Evolutionary conservation across 1,140 invertebrate species (phyloP).

Genomic region (Conus ventricosus): DNA sequence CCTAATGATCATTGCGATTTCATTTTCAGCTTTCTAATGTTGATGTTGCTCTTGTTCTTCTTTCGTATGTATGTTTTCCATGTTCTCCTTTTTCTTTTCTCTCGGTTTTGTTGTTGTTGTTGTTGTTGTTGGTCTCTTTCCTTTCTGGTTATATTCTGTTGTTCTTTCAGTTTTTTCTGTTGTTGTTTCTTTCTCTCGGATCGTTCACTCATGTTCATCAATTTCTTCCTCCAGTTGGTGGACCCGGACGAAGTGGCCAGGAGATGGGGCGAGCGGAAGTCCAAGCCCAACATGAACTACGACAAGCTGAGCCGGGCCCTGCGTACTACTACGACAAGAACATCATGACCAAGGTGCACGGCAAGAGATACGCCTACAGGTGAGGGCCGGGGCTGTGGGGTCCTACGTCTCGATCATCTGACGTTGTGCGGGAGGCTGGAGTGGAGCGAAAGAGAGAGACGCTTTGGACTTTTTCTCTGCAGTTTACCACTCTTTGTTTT

Average conservation of each 20-base stretch:
- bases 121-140: no score
- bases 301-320: slow-evolving; percentile 98
- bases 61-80: no score
- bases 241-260: slow-evolving; percentile 98
- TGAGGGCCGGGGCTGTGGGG: neutral
- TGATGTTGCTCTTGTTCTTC: no score
- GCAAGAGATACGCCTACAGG: slow-evolving; percentile 96
- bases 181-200: no score
- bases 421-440: neutral
- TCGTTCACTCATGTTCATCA: neutral
- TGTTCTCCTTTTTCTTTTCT: no score
- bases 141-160: no score
- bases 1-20: no score
- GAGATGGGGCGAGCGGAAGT: slow-evolving; percentile 98
- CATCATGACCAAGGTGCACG: slow-evolving; percentile 80
- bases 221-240: slow-evolving; percentile 79
- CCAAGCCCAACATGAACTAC: slow-evolving; percentile 99
- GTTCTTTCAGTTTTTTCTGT: no score
- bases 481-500: neutral
- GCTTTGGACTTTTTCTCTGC: neutral
- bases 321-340: slow-evolving; percentile 84
- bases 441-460: neutral
- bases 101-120: no score
- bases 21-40: no score
- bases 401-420: no score